Base-by-base conservation (phyloP, 2,888 invertebrate genomes). In the Adela reaumurella region DNA sequence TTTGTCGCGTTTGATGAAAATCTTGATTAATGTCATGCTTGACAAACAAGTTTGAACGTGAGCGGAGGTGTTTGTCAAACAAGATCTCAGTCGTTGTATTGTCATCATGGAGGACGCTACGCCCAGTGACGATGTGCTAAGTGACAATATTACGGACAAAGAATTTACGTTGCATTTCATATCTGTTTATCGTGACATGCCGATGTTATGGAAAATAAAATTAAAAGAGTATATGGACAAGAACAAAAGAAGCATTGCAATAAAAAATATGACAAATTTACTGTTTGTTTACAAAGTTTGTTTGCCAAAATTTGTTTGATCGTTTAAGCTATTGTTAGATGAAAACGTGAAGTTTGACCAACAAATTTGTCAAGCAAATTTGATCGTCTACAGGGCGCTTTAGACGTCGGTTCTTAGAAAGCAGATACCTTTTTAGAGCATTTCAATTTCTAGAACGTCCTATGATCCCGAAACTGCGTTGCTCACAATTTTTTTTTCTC, bases 191-290 rank as follows among this genome's bases (percentile, higher is more conserved):
- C 51, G 53, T 48, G 53, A 51, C 20, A 48, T 51, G 51, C 51
- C 51, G 48, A 49, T 49, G 48, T 47, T 51, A 48, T 51, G 51
- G 51, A 50, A 51, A 52, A 52, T 52, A 43, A 52, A 52, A 49
- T 47, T 46, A 44, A 50, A 52, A 48, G 53, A 53, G 35, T 54
- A 54, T 49, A 49, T 50, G 42, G 54, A 52, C 48, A 51, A 51
- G 51, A 54, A 51, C 46, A 52, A 54, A 51, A 53, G 50, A 49
- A 50, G 46, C 47, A n/a, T 50, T 51, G 52, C 51, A 49, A 50
- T 51, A 52, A 28, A 49, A 53, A 52, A 45, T 44, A 51, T 50
- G 43, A 29, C 43, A 19, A 46, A 50, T 46, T 18, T 46, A 47
- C 48, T 48, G 45, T n/a, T n/a, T n/a, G n/a, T n/a, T n/a, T n/a